Conservation (phyloP, 2,113 vertebrate genomes). For the Lepisosteus osseus region DNA sequence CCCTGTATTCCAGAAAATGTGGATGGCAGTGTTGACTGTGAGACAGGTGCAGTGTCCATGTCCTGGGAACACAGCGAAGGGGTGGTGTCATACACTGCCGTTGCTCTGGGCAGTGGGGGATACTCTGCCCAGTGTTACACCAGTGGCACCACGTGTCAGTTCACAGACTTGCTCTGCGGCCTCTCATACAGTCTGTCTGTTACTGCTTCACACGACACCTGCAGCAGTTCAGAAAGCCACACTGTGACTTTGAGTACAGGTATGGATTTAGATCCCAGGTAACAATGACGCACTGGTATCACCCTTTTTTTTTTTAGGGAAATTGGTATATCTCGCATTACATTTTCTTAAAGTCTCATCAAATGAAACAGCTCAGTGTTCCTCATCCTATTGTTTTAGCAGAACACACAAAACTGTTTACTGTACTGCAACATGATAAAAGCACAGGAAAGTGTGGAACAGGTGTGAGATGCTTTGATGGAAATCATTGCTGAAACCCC, state of each 20-base stretch:
- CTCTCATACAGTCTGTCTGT: constrained; percentile 58
- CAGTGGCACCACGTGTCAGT: constrained; percentile 43
- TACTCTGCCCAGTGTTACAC: constrained; percentile 44
- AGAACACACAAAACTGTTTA: constrained; percentile 5
- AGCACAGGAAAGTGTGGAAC: no score
- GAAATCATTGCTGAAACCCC: no score
- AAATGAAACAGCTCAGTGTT: not conserved
- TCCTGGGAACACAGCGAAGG: constrained; percentile 63
- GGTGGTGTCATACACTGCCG: constrained; percentile 46
- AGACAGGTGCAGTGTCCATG: constrained; percentile 44
- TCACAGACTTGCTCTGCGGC: constrained; percentile 54
- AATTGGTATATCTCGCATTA: not conserved
- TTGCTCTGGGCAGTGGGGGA: constrained; percentile 49
- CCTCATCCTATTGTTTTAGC: constrained; percentile 30
- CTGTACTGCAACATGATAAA: not conserved
- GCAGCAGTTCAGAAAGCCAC: constrained; percentile 45
- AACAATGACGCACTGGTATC: not conserved
- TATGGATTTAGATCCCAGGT: constrained; percentile 24
- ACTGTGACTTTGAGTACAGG: constrained; percentile 44
- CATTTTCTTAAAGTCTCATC: not conserved
- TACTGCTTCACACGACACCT: constrained; percentile 44
- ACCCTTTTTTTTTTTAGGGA: not conserved
- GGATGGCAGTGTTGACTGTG: constrained; percentile 47
- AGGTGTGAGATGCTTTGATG: no score
- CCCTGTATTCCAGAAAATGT: constrained; percentile 56